Base-by-base conservation (phyloP, 2,113 vertebrate genomes). In the Antechinus stuartii region DNA sequence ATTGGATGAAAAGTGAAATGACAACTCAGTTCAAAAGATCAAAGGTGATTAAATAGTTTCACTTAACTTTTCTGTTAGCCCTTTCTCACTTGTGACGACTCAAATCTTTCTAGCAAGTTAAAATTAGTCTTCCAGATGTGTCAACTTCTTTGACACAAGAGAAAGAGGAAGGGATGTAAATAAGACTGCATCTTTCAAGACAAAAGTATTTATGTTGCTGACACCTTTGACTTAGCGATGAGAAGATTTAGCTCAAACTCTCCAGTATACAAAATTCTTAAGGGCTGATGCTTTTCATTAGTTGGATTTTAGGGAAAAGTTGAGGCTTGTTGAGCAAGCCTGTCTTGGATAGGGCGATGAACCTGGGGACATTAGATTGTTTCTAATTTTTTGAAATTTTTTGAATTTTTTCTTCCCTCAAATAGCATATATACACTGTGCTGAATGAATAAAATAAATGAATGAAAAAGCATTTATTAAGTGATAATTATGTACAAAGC, bases 91-190 rank as follows among this genome's bases (percentile, higher is more conserved):
- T 26, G 42, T 93, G 68, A 97, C 91, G 55, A 42, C 94, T 94
- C 92, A 92, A 10, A 95, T 96, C 92, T 97, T 91, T 90, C 57
- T 49, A 93, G 46, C 30, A 96, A 46, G 95, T 96, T 97, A 96
- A 96, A 92, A 92, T 94, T 90, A 94, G 52, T 56, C 35, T 49
- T 91, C 68, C 49, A 91, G 49, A 94, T 93, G 46, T 68, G n/a
- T 92, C 68, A 91, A 93, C 49, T 90, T 89, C 68, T 92, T 94
- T 92, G 89, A 95, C 89, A 54, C 91, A 94, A 90, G 54, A 50
- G 49, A 30, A 98, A 90, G 90, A 95, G 68, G 94, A 95, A 97
- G 94, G 50, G 30, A 50, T 90, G n/a, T n/a, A 84, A 89, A 55
- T 90, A 14, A 26, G 53, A 55, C 46, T 11, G 11, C 3, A 27